phyloP scores from a whole-genome alignment of 2,113 vertebrate species.

The Xiphias gladius region DNA sequence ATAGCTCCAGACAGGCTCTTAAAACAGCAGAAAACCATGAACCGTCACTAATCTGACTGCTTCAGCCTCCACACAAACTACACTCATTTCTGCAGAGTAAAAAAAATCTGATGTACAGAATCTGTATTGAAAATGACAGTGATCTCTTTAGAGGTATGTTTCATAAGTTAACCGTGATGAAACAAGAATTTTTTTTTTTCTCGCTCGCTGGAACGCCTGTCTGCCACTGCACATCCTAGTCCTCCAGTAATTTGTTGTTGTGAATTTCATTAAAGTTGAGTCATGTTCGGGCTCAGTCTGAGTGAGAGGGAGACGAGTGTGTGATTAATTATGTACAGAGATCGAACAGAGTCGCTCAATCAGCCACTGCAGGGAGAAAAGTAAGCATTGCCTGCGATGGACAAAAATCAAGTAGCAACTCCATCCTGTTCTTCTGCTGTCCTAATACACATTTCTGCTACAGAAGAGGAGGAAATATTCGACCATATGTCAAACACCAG shows the following conservation, averaged over 20 bases:
- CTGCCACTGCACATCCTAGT: constrained; percentile 21
- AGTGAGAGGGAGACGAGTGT: constrained; percentile 44
- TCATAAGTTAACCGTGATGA: constrained; percentile 6
- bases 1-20: not conserved
- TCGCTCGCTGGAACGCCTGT: not conserved
- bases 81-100: constrained; percentile 5
- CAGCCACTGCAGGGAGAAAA: constrained; percentile 17
- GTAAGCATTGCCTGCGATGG: not conserved
- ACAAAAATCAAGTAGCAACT: constrained; percentile 3
- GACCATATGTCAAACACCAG: not conserved
- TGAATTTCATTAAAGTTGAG: constrained; percentile 64
- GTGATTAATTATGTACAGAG: constrained; percentile 65
- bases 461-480: not conserved
- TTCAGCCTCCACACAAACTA: not conserved
- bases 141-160: constrained; percentile 16
- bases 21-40: not conserved
- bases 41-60: constrained; percentile 16
- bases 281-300: constrained; percentile 22
- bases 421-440: no score
- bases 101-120: not conserved
- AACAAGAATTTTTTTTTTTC: constrained; percentile 3
- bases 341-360: constrained; percentile 31
- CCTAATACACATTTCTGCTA: not conserved
- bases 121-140: constrained; percentile 24
- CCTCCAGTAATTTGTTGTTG: constrained; percentile 32